phyloP scores from a whole-genome alignment of 2,797 vertebrate species.

The Trematomus bernacchii region DNA sequence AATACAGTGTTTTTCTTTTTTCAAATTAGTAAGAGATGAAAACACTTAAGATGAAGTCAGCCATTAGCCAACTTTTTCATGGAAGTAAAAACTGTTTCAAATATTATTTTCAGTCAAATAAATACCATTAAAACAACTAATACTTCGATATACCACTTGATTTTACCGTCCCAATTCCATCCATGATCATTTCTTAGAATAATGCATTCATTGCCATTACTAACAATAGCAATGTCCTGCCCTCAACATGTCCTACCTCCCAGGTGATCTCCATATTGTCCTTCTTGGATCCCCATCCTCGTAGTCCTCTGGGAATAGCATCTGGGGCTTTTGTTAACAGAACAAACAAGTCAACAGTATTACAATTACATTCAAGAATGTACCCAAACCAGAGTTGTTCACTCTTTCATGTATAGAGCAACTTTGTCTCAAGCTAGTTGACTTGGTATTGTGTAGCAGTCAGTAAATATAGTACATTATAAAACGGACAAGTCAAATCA shows the following conservation, averaged over 20 bases:
- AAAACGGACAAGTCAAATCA: too few species aligned
- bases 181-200: background rate
- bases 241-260: conserved; percentile 86
- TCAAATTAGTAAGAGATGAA: background rate
- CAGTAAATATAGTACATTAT: background rate
- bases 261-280: conserved; percentile 98
- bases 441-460: background rate
- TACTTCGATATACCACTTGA: background rate
- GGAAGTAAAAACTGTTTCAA: too few species aligned
- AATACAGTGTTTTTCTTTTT: background rate
- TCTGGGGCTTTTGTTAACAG: conserved; percentile 88
- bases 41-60: background rate
- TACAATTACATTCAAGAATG: too few species aligned
- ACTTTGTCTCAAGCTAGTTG: too few species aligned
- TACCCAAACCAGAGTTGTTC: too few species aligned
- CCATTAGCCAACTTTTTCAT: too few species aligned
- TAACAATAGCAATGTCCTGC: background rate
- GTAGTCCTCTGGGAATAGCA: conserved; percentile 88
- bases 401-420: too few species aligned
- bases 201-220: too few species aligned
- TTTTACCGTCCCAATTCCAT: background rate
- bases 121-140: background rate
- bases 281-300: conserved; percentile 91
- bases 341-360: conserved; percentile 3
- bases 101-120: background rate